phyloP scores from a whole-genome alignment of 2,888 invertebrate species.

The Nowickia ferox region DNA sequence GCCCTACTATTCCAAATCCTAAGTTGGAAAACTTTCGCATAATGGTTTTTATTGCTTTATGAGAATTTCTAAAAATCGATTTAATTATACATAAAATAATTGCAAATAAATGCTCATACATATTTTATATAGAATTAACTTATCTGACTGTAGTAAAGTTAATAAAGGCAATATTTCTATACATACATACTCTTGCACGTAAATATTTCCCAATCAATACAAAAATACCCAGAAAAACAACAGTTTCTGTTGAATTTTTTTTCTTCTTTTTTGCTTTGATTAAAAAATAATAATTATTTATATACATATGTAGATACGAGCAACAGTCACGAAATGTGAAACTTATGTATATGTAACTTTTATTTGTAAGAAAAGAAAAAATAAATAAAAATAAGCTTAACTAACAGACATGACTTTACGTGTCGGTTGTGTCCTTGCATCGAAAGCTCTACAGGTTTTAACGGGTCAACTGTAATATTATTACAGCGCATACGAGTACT shows the following conservation, averaged over 20 bases:
- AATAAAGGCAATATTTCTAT: too few species aligned
- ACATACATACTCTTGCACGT: too few species aligned
- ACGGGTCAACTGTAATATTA: conserved; percentile 14
- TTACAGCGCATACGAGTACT: neutral
- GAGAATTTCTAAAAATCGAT: conserved; percentile 25
- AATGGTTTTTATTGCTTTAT: neutral
- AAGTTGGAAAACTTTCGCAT: neutral
- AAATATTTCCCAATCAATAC: too few species aligned
- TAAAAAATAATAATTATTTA: too few species aligned
- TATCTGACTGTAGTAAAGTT: too few species aligned
- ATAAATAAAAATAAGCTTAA: neutral
- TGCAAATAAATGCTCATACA: neutral
- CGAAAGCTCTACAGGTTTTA: conserved; percentile 32
- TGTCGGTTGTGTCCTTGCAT: conserved; percentile 25
- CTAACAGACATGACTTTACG: conserved; percentile 14
- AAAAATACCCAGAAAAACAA: too few species aligned
- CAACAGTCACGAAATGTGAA: too few species aligned
- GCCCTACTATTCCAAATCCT: neutral
- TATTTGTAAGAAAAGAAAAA: neutral
- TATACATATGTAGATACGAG: too few species aligned
- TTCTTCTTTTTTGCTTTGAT: too few species aligned
- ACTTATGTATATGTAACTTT: neutral
- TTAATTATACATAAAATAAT: neutral
- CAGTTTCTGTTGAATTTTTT: too few species aligned
- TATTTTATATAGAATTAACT: too few species aligned